Conservation (phyloP, 2,797 vertebrate species). For the Gymnoscopelus braueri region DNA sequence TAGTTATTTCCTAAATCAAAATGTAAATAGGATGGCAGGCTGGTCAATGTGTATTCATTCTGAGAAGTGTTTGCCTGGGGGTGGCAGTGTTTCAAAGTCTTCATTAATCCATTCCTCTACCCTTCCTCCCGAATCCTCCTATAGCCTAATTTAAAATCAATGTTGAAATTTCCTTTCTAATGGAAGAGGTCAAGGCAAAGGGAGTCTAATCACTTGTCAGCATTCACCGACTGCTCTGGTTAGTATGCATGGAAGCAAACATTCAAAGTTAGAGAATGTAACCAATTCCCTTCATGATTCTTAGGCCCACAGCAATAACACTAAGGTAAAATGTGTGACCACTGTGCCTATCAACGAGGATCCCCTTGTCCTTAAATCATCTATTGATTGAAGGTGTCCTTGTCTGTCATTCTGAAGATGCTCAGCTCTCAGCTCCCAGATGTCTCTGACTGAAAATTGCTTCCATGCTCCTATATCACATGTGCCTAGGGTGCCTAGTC, state of each 20-base stretch:
- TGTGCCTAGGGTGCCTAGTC: constrained; percentile 10
- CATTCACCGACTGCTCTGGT: neutral
- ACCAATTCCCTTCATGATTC: too few relatives aligned
- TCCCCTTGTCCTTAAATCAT: constrained; percentile 24
- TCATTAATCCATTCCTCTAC: too few relatives aligned
- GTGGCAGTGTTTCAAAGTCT: constrained; percentile 48
- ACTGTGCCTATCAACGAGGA: constrained; percentile 4
- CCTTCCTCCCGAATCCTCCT: neutral
- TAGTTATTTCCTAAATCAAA: neutral
- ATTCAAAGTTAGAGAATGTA: too few relatives aligned
- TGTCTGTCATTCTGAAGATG: constrained; percentile 17
- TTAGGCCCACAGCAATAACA: neutral
- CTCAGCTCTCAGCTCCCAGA: constrained; percentile 7
- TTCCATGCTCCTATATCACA: constrained; percentile 55
- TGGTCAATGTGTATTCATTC: neutral
- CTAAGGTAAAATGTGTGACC: neutral
- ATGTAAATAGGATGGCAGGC: neutral
- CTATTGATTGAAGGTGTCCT: constrained; percentile 45
- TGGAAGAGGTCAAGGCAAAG: neutral
- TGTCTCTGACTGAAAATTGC: constrained; percentile 38
- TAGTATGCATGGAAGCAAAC: too few relatives aligned
- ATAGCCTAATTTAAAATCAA: neutral
- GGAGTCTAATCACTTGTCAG: neutral
- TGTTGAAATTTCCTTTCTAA: neutral
- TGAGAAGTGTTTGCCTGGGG: constrained; percentile 41